Conservation (phyloP, 2,797 vertebrate genomes). For the Chaetodon trifasciatus region DNA sequence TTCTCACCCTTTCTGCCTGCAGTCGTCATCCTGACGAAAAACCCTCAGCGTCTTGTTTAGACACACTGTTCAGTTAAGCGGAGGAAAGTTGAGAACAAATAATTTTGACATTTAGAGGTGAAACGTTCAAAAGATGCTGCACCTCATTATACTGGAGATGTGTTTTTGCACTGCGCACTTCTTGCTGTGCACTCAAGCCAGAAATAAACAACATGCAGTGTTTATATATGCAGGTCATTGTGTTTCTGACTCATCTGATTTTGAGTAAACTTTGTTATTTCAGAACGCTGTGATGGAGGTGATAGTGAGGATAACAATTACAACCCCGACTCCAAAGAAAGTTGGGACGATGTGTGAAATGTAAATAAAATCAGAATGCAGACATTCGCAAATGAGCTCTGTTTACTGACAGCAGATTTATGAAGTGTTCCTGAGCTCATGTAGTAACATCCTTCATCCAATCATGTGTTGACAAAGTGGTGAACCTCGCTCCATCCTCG, state of each 20-base stretch:
- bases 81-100: not conserved
- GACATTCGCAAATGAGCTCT: too few relatives aligned
- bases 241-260: constrained; percentile 9
- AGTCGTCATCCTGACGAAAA: not conserved
- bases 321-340: too few relatives aligned
- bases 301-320: not conserved
- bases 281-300: not conserved
- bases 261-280: constrained; percentile 13
- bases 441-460: too few relatives aligned
- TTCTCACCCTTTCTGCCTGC: not conserved
- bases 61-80: not conserved
- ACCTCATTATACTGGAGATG: not conserved
- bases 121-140: not conserved
- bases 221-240: constrained; percentile 26
- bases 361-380: too few relatives aligned
- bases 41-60: not conserved
- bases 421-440: too few relatives aligned
- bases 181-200: not conserved
- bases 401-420: too few relatives aligned
- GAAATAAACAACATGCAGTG: constrained; percentile 35
- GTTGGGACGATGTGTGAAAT: too few relatives aligned
- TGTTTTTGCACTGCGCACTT: not conserved
- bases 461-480: too few relatives aligned
- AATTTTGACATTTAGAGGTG: not conserved
- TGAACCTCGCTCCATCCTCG: too few relatives aligned